Evolutionary conservation across 2,797 vertebrate species (phyloP), one percentile per base, ranked within the genome.

Genomic region (Channallabes apus): DNA sequence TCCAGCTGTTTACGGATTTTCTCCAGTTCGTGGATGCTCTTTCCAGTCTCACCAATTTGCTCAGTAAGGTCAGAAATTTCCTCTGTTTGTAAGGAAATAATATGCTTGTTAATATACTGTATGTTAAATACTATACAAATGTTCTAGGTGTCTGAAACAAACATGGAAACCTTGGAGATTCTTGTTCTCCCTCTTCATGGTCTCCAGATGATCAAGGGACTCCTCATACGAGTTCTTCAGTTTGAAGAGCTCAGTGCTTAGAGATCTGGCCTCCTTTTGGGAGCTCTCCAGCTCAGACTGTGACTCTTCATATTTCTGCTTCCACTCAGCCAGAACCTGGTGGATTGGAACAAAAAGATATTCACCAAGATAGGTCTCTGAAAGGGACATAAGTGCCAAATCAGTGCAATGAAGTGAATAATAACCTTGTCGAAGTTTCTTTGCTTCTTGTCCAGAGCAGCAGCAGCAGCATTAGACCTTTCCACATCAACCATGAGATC

Each of bases 401-500:
- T 35, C 35, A 38, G 15, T 78, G 7, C 51, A 58, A 32, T 76
- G 14, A 76, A 32, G 3, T 97, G 94, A 98, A 32, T 65, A 15
- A 12, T 82, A 15, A 96, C 97, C 94, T 97, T 97, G 89, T 97
- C 96, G 1, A 97, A 96, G 89, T 96, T 97, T 87, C 96, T 96
- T 91, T 97, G 95, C 73, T 96, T 96, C 91, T 97, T 98, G 94
- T 98, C 97, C 88, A 98, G 90, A 88, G 90, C 92, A n/a, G 93
- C 93, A 65, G 94, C 93, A 82, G 91, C 93, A 88, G 93, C 91
- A 88, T 94, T 98, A 0, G 97, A 96, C 59, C 96, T 90, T 88
- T 98, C 97, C 89, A 98, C 91, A 2, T 97, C 97, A 18, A 96
- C 96, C 97, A 96, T 97, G 22, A 98, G 94, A 92, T 98, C 87